These are phyloP conservation scores for Chelonus insularis DNA, from an alignment of 1,140 invertebrate genomes.

Conservation along the genomic window DNA sequence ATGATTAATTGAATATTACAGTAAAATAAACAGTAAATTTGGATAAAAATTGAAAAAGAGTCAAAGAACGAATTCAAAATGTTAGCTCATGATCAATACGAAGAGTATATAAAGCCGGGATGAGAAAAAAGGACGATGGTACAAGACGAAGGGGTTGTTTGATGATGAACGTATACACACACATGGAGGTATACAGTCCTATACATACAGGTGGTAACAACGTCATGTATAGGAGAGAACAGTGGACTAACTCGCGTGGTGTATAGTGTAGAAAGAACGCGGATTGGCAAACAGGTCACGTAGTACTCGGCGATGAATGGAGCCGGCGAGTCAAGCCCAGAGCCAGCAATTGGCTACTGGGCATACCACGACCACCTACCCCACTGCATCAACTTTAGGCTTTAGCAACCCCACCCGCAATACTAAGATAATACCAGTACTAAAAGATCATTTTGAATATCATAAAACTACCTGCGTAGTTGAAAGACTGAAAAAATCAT, in stretches of 20 bases:
- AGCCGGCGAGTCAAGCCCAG: constrained; percentile 58
- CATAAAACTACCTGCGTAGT: too few species aligned
- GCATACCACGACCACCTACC: constrained; percentile 56
- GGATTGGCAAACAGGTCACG: constrained; percentile 60
- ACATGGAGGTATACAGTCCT: constrained; percentile 14
- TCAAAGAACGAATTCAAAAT: background rate
- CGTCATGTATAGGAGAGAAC: constrained; percentile 30
- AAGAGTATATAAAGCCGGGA: constrained; percentile 11
- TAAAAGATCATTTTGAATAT: too few species aligned
- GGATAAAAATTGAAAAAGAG: too few species aligned
- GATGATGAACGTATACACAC: constrained; percentile 35
- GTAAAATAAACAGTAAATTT: too few species aligned
- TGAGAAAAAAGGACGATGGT: constrained; percentile 27
- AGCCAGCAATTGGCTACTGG: constrained; percentile 60
- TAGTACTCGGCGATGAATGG: constrained; percentile 60
- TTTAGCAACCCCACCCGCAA: constrained; percentile 43
- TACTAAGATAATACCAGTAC: too few species aligned
- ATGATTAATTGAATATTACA: too few species aligned
- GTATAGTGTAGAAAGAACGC: constrained; percentile 38
- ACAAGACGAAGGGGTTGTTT: constrained; percentile 30
- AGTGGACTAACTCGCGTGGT: constrained; percentile 30
- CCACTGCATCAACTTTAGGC: constrained; percentile 49
- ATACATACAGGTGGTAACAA: constrained; percentile 9
- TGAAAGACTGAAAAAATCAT: too few species aligned
- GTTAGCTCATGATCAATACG: constrained; percentile 20